Conservation (phyloP, 2,113 vertebrate genomes). For the Origma solitaria region DNA sequence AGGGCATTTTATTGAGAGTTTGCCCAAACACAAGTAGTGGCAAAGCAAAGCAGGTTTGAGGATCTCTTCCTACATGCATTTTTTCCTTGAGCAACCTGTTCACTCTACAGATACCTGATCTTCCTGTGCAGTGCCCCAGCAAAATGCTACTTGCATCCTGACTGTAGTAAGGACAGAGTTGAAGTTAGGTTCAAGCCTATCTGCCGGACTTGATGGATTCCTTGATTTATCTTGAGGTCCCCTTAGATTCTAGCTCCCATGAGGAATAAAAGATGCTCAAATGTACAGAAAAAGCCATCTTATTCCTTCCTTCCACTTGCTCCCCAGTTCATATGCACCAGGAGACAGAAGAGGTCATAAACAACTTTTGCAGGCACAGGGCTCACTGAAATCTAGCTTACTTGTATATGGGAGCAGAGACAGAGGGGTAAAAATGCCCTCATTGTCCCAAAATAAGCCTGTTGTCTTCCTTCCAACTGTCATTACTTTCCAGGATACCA, state of each 20-base stretch:
- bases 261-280: not conserved
- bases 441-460: not conserved
- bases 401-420: not conserved
- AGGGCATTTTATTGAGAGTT: not conserved
- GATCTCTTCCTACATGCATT: not conserved
- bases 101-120: not conserved
- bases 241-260: not conserved
- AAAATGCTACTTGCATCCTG: not conserved
- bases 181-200: not conserved
- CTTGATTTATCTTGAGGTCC: not conserved
- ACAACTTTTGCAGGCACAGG: not conserved
- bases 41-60: not conserved
- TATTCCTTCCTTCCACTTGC: not conserved
- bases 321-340: not conserved
- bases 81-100: not conserved
- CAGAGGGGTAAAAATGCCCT: not conserved
- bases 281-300: not conserved
- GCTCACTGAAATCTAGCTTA: not conserved
- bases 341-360: not conserved
- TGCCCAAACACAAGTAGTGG: not conserved
- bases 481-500: not conserved
- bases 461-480: not conserved
- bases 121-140: not conserved
- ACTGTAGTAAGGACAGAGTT: not conserved
- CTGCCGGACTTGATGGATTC: not conserved